Conservation (phyloP, 2,113 vertebrate genomes). For the Seriola aureovittata region DNA sequence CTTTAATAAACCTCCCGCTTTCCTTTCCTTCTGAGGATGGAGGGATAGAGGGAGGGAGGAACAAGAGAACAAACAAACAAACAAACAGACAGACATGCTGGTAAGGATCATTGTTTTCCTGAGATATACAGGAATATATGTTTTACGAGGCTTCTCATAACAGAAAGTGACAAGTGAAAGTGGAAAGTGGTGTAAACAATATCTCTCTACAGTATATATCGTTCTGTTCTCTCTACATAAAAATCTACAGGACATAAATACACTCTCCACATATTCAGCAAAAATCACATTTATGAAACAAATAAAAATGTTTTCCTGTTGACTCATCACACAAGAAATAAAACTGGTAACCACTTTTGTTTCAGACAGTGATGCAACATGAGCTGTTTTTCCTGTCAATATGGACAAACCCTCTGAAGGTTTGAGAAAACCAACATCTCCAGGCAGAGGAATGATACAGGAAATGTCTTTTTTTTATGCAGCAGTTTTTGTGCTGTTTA, state of each 20-base stretch:
- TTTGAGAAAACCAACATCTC: not conserved
- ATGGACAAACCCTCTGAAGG: not conserved
- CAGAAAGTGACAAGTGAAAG: slow-evolving; percentile 11
- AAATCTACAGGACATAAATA: not conserved
- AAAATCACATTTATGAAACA: not conserved
- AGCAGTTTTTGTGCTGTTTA: not conserved
- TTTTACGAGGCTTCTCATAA: not conserved
- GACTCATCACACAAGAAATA: not conserved
- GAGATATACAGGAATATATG: not conserved
- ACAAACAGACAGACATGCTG: not conserved
- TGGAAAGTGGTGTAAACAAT: slow-evolving; percentile 25
- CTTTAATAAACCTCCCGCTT: slow-evolving; percentile 93
- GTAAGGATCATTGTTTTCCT: not conserved
- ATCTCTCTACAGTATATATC: not conserved
- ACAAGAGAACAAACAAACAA: not conserved
- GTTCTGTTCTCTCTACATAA: not conserved
- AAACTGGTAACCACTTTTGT: not conserved
- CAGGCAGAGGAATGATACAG: not conserved
- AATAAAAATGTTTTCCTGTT: not conserved
- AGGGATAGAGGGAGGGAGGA: not conserved
- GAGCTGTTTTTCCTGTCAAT: no score
- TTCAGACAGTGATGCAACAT: no score
- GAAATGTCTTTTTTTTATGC: not conserved
- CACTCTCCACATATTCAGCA: not conserved
- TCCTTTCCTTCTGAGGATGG: slow-evolving; percentile 93